Evolutionary conservation across 2,888 invertebrate species (phyloP), one percentile per base, ranked within the genome.

Genomic region (Thereva nobilitata): DNA sequence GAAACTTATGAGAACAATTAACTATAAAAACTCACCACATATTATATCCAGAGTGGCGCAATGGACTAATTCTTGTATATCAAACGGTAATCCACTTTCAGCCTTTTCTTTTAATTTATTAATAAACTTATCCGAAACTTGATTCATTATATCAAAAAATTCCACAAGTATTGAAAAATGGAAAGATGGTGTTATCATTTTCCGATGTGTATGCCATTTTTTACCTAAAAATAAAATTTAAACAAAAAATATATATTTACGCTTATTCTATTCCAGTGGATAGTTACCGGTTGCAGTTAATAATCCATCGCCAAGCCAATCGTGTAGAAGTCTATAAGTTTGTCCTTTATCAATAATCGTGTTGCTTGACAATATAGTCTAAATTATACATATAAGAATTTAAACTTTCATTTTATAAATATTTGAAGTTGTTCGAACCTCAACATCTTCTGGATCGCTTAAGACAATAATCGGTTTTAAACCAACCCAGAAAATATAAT

Each of bases 181-280:
- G 73, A 85, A 85, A 1, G 84, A 78, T 0, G 84, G 84, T 0
- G 83, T 84, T 35, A 85, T 83, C 72, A 85, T 77, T 75, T 83
- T 84, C 38, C 85, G 78, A 71, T 83, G 82, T 10, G 80, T 79
- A 50, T 78, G 76, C 85, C 85, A 85, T 71, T 82, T 82, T 40
- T 75, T 72, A 12, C 82, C 82, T 80, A 23, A 23, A 23, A 23
- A 2, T 23, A 23, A 23, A 23, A 23, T 23, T 23, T 23, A 23
- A 23, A 23, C 23, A 23, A 23, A 23, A 23, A 2, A 23, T 23
- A 23, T 2, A 23, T 23, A 23, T 23, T 23, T 23, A 23, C 23
- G 23, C 23, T 23, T 2, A 23, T 23, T 23, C 23, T 23, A 23
- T 23, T 23, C 23, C 1, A 23, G 1, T 8, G 35, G 3, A 47